These are phyloP conservation scores for Trileptium ribeirensis DNA, from an alignment of 2,888 invertebrate genomes.

Conservation along the genomic window DNA sequence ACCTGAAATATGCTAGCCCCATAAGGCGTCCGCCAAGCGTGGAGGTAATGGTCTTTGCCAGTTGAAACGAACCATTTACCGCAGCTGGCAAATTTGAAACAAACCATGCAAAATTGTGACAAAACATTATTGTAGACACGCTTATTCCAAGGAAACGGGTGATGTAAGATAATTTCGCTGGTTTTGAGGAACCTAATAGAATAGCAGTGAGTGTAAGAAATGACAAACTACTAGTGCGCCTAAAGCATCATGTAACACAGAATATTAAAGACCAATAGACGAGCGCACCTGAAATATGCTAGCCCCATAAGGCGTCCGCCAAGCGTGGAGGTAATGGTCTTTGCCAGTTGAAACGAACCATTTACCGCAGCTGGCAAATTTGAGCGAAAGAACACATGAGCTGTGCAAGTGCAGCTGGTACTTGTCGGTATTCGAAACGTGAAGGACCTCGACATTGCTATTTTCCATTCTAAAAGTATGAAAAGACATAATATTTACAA, in stretches of 20 bases:
- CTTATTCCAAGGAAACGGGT: no score
- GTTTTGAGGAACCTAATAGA: no score
- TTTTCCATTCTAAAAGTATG: slow-evolving; percentile 77
- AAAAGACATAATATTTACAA: no score
- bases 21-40: slow-evolving; percentile 89
- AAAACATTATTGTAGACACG: no score
- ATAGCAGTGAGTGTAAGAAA: slow-evolving; percentile 93
- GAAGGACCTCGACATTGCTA: slow-evolving; percentile 79
- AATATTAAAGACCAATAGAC: no score
- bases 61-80: slow-evolving; percentile 94
- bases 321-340: slow-evolving; percentile 85
- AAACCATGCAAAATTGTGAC: slow-evolving; percentile 90
- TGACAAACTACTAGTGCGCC: no score
- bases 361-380: slow-evolving; percentile 80
- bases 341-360: slow-evolving; percentile 87
- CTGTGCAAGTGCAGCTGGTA: slow-evolving; percentile 91
- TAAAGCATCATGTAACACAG: no score
- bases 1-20: no score
- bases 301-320: slow-evolving; percentile 88
- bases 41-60: slow-evolving; percentile 76
- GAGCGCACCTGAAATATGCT: slow-evolving; percentile 77
- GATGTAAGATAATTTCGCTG: no score
- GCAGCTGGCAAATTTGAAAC: slow-evolving; percentile 74
- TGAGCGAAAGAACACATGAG: slow-evolving; percentile 83
- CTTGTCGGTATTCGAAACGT: slow-evolving; percentile 80